Percentiles rank a stretch among this genome's conserved stretches.
phyloP scores from a whole-genome alignment of 1,140 invertebrate genomes.

The Pseudomyrmex sp. region DNA sequence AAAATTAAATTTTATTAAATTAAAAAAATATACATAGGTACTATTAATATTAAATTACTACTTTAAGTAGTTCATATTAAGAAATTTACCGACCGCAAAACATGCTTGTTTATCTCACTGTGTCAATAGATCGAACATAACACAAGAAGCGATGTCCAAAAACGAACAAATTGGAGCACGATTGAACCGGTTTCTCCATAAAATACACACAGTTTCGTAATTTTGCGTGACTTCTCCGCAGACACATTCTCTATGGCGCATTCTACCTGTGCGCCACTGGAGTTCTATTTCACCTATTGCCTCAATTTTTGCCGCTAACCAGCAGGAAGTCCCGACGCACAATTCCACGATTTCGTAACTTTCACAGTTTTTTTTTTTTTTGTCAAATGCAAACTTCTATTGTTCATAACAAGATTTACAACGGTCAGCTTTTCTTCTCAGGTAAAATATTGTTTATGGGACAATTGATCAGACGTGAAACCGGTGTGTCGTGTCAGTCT shows the following conservation, averaged over 20 bases:
- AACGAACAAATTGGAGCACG: conserved; percentile 6
- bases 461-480: conserved; percentile 8
- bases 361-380: conserved; percentile 82
- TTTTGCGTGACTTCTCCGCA: conserved; percentile 77
- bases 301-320: conserved; percentile 41
- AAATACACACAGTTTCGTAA: conserved; percentile 55
- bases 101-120: not conserved
- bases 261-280: no score
- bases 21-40: no score
- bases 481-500: no score
- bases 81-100: not conserved
- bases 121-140: not conserved
- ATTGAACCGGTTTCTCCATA: not conserved
- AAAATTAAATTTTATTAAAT: no score
- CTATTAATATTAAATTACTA: no score
- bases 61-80: no score
- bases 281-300: not conserved
- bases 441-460: not conserved
- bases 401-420: conserved; percentile 30
- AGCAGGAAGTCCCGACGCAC: conserved; percentile 23
- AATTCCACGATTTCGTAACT: conserved; percentile 67
- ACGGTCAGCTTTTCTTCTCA: conserved; percentile 49
- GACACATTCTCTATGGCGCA: conserved; percentile 72
- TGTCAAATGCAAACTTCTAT: conserved; percentile 72
- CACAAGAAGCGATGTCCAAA: not conserved